Conservation (phyloP, 2,113 vertebrate genomes). For the Tympanuchus pallidicinctus region DNA sequence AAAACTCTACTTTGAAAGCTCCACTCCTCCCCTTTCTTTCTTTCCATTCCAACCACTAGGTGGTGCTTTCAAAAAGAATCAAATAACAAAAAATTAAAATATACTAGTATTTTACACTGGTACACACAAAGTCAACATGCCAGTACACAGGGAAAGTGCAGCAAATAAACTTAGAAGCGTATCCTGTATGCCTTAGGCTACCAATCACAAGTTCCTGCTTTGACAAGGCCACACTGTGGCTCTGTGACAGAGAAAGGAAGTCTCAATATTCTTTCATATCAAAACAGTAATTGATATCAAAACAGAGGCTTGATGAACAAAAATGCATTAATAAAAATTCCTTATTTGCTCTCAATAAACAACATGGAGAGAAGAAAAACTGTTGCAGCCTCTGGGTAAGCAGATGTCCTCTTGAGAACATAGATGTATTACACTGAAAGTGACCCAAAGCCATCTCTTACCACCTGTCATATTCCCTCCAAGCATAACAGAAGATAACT, state of each 20-base stretch:
- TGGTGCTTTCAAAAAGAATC: background rate
- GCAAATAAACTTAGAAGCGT: background rate
- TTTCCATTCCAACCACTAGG: background rate
- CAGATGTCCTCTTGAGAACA: constrained; percentile 10
- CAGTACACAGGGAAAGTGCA: rapidly evolving
- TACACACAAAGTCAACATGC: background rate
- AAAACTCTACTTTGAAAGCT: background rate
- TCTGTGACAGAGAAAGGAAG: background rate
- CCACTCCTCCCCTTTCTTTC: background rate
- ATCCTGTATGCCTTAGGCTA: rapidly evolving
- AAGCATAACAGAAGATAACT: background rate
- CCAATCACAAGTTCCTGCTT: background rate
- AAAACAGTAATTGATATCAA: background rate
- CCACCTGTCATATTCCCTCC: constrained; percentile 20
- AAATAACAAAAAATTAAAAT: background rate
- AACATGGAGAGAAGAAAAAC: background rate
- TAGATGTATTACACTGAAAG: background rate
- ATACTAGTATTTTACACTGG: background rate
- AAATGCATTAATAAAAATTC: background rate
- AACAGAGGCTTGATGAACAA: background rate
- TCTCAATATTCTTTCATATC: background rate
- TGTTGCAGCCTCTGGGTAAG: constrained; percentile 24
- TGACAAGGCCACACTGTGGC: rapidly evolving
- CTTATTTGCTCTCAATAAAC: background rate
- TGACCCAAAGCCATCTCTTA: constrained; percentile 11